Conservation (phyloP, 1,140 invertebrate genomes). For the Nebria ingens region DNA sequence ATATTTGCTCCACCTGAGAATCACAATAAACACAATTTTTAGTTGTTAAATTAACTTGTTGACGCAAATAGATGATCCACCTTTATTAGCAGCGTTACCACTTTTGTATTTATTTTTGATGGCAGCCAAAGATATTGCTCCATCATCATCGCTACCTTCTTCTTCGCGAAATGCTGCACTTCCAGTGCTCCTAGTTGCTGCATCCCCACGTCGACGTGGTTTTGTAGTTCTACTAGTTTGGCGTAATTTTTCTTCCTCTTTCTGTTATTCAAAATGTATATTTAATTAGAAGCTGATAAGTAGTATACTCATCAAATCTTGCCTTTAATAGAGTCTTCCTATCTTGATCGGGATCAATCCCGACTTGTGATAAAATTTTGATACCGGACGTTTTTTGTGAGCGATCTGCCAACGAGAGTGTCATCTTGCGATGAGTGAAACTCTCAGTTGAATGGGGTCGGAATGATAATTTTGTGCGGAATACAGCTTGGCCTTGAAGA, state of each 20-base stretch:
- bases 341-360: constrained; percentile 87
- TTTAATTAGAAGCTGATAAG: constrained; percentile 10
- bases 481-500: constrained; percentile 94
- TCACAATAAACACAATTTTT: constrained; percentile 11
- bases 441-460: constrained; percentile 96
- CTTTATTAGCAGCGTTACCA: constrained; percentile 35
- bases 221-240: constrained; percentile 66
- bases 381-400: constrained; percentile 95
- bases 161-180: constrained; percentile 49
- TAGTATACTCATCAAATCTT: constrained; percentile 19
- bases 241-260: constrained; percentile 87
- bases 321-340: constrained; percentile 84
- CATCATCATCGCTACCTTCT: constrained; percentile 83
- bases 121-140: constrained; percentile 80
- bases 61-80: constrained; percentile 34
- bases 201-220: constrained; percentile 50
- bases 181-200: constrained; percentile 37
- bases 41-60: constrained; percentile 11
- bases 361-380: constrained; percentile 90
- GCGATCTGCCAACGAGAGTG: constrained; percentile 89
- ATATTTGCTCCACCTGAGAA: constrained; percentile 53
- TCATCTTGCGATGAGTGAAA: constrained; percentile 98
- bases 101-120: constrained; percentile 94
- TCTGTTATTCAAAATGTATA: constrained; percentile 40
- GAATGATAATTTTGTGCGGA: constrained; percentile 93